These are phyloP conservation scores for Caenorhabditis latens DNA, from an alignment of 1,140 invertebrate genomes.

Conservation along the genomic window DNA sequence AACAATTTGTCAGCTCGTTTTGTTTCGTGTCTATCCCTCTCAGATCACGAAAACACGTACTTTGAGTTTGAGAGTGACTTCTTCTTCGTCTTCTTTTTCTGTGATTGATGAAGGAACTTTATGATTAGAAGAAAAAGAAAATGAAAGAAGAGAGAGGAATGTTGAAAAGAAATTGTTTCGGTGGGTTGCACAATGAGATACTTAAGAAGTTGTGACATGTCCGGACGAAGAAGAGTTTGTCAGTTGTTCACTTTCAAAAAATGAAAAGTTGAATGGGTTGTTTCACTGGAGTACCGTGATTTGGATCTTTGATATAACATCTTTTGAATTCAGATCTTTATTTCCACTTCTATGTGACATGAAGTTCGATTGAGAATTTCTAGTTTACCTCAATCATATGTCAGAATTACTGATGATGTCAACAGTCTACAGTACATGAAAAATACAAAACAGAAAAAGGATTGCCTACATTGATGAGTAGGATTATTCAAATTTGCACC, in stretches of 20 bases:
- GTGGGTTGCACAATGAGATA: constrained; percentile 10
- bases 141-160: background rate
- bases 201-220: background rate
- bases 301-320: too few species aligned
- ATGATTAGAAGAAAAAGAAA: constrained; percentile 28
- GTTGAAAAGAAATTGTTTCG: constrained; percentile 36
- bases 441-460: too few species aligned
- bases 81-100: background rate
- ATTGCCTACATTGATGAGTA: too few species aligned
- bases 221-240: background rate
- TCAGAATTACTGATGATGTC: too few species aligned
- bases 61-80: constrained; percentile 23
- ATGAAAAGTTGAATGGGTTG: background rate
- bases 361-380: too few species aligned
- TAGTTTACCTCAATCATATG: too few species aligned
- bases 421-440: too few species aligned
- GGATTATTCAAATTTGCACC: constrained; percentile 20
- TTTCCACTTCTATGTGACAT: background rate
- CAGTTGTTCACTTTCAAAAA: constrained; percentile 12
- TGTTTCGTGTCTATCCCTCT: constrained; percentile 23
- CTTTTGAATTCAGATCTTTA: too few species aligned
- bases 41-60: constrained; percentile 30
- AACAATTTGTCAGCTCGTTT: constrained; percentile 18
- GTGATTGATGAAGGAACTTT: constrained; percentile 50
- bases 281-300: background rate